A percentile compares a stretch with the other conserved stretches of the same genome.
These are phyloP conservation scores for Tachina fera DNA, from an alignment of 2,888 invertebrate genomes.

Conservation along the genomic window DNA sequence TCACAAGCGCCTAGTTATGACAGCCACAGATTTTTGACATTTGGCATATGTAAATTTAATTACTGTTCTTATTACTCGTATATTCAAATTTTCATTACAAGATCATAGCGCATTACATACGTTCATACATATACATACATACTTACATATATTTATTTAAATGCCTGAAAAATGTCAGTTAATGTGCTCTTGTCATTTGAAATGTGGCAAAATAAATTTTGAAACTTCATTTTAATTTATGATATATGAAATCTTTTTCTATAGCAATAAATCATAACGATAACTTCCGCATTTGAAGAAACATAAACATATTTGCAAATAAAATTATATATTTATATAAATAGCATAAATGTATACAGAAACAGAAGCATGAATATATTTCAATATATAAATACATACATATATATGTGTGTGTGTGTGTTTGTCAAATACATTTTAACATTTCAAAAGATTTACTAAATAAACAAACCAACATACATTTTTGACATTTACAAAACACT, in stretches of 20 bases:
- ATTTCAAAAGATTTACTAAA: constrained; percentile 34
- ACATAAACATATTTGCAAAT: not conserved
- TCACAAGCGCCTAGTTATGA: too few relatives aligned
- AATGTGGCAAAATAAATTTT: constrained; percentile 51
- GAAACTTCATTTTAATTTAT: constrained; percentile 58
- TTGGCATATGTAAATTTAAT: not conserved
- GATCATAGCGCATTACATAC: not conserved
- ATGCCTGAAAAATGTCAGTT: constrained; percentile 23
- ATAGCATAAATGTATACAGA: not conserved
- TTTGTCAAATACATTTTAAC: constrained; percentile 17
- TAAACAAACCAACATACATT: constrained; percentile 35
- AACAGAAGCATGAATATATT: too few relatives aligned
- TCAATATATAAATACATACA: not conserved
- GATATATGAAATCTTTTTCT: constrained; percentile 66
- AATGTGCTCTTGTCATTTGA: constrained; percentile 17
- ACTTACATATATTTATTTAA: not conserved
- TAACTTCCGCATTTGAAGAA: constrained; percentile 61
- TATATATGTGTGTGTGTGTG: not conserved
- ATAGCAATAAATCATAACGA: constrained; percentile 68
- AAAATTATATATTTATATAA: constrained; percentile 56
- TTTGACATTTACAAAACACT: constrained; percentile 54
- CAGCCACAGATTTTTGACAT: too few relatives aligned
- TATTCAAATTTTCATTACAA: constrained; percentile 3
- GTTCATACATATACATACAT: not conserved
- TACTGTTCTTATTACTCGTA: not conserved